Conservation (phyloP, 1,140 invertebrate species). For the Drosophila miranda region DNA sequence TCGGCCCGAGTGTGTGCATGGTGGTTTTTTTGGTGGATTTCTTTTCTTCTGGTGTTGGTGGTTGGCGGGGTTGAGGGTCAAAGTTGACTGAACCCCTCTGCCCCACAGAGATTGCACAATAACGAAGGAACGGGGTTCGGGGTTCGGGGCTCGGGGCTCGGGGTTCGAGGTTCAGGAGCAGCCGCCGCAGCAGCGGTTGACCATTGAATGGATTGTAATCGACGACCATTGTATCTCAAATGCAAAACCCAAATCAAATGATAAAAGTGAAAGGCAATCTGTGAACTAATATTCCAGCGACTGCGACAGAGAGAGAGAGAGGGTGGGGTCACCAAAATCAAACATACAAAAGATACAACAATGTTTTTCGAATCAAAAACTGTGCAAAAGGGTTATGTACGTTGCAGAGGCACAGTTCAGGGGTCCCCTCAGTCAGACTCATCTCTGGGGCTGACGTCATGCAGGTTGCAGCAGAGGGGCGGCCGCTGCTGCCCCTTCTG, state of each 20-base stretch:
- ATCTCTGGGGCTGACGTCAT: too few relatives aligned
- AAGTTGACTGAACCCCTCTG: slow-evolving; percentile 7
- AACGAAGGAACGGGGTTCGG: slow-evolving; percentile 1
- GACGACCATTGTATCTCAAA: slow-evolving; percentile 2
- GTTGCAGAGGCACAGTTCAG: too few relatives aligned
- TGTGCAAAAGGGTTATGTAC: too few relatives aligned
- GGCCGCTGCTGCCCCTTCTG: slow-evolving; percentile 21
- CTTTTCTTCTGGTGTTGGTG: too few relatives aligned
- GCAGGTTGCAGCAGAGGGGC: too few relatives aligned
- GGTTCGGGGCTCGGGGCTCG: not conserved
- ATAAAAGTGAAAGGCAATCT: slow-evolving; percentile 55
- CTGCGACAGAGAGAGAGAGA: too few relatives aligned
- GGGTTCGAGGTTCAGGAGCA: not conserved
- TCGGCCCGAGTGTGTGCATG: not conserved
- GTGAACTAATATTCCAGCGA: slow-evolving; percentile 13
- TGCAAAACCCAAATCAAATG: slow-evolving; percentile 4
- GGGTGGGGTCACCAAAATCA: too few relatives aligned
- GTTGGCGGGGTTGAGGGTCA: not conserved
- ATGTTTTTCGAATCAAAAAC: too few relatives aligned
- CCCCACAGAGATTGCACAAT: slow-evolving; percentile 7
- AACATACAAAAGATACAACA: too few relatives aligned
- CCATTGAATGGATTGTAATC: slow-evolving; percentile 10
- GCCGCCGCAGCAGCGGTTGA: not conserved
- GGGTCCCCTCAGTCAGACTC: too few relatives aligned
- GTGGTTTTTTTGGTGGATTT: slow-evolving; percentile 1